Percentiles rank a stretch among this genome's conserved stretches.
These are phyloP conservation scores for Amaurobius ferox DNA, from an alignment of 2,888 invertebrate genomes.

Conservation along the genomic window DNA sequence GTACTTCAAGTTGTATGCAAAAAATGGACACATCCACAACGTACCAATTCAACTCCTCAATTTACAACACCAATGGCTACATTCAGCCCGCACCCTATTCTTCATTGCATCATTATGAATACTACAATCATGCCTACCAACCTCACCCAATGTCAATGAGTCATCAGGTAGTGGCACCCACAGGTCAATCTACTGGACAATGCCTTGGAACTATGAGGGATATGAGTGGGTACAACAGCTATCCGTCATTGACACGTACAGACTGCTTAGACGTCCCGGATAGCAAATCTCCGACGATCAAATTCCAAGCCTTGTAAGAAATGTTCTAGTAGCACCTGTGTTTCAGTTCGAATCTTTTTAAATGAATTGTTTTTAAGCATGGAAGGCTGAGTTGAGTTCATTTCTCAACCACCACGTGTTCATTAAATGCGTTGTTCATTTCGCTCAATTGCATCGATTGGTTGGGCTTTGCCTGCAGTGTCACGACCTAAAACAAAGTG, in stretches of 20 bases:
- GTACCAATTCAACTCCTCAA: constrained; percentile 79
- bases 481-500: no score
- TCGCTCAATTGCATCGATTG: no score
- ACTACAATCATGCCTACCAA: constrained; percentile 85
- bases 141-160: constrained; percentile 79
- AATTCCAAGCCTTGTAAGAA: constrained; percentile 17
- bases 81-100: constrained; percentile 82
- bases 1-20: constrained; percentile 71
- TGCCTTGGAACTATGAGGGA: constrained; percentile 37
- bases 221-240: constrained; percentile 22
- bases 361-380: no score
- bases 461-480: no score
- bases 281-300: constrained; percentile 15
- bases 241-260: constrained; percentile 24
- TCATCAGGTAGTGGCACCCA: constrained; percentile 22
- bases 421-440: no score
- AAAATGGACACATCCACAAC: constrained; percentile 62
- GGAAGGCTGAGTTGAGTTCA: no score
- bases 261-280: constrained; percentile 43
- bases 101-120: constrained; percentile 80
- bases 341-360: no score
- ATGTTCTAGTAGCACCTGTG: no score
- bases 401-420: no score
- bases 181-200: constrained; percentile 25
- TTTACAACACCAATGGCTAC: constrained; percentile 78